These are phyloP conservation scores for Aegithalos caudatus DNA, from an alignment of 2,113 vertebrate species.

Conservation along the genomic window DNA sequence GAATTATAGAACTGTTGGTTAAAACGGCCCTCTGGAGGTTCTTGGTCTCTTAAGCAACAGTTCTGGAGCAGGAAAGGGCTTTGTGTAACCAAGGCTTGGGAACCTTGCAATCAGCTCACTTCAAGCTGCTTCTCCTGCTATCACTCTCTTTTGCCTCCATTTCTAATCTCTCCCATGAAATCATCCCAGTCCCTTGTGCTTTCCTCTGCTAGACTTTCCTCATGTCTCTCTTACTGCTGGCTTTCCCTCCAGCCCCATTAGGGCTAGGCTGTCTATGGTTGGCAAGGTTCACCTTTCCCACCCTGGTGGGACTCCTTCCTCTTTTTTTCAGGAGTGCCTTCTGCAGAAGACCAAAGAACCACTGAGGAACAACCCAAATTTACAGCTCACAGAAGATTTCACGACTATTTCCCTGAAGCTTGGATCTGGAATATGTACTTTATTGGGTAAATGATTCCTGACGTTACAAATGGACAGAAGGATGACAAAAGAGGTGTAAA, in stretches of 20 bases:
- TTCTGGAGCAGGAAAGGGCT: not conserved
- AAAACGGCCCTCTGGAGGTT: not conserved
- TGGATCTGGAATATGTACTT: constrained; percentile 82
- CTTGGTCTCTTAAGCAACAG: not conserved
- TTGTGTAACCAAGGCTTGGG: not conserved
- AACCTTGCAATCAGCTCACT: not conserved
- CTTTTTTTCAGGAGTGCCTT: not conserved
- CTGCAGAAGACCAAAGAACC: not conserved
- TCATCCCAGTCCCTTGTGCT: not conserved
- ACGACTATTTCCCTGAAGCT: constrained; percentile 79
- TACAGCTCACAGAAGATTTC: not conserved
- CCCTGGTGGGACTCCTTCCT: not conserved
- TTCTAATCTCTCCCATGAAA: not conserved
- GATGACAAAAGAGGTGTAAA: not conserved
- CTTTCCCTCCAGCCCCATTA: not conserved
- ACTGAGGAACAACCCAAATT: not conserved
- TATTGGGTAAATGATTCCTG: constrained; percentile 70
- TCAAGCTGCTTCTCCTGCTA: not conserved
- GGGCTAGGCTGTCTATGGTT: not conserved
- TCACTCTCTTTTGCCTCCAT: not conserved
- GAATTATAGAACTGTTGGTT: not conserved
- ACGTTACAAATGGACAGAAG: not conserved
- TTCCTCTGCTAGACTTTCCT: not conserved
- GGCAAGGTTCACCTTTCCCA: not conserved
- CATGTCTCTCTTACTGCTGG: not conserved